Percentiles rank a stretch among this genome's conserved stretches.
These are phyloP conservation scores for Heloderma charlesbogerti DNA, from an alignment of 2,113 vertebrate species.

Conservation along the genomic window DNA sequence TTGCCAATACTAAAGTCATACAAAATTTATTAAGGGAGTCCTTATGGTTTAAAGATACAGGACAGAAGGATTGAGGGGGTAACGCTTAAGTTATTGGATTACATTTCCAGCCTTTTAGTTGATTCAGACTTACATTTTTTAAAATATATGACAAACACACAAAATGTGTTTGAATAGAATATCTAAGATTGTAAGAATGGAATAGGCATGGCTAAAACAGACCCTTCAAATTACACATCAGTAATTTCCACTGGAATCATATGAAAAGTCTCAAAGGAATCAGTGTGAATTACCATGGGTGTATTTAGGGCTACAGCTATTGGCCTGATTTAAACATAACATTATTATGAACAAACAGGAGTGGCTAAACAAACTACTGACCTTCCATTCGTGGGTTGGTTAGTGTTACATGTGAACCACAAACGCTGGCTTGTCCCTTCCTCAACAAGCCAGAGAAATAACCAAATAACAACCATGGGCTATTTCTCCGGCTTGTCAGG, in stretches of 20 bases:
- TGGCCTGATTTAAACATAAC: neutral
- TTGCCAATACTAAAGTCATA: slow-evolving; percentile 1
- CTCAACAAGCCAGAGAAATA: too few relatives aligned
- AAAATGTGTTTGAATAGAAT: slow-evolving; percentile 30
- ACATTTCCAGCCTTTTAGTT: too few relatives aligned
- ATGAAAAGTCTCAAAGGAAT: neutral
- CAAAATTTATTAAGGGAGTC: slow-evolving; percentile 30
- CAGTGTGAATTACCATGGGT: neutral
- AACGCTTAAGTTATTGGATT: neutral
- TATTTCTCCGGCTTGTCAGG: too few relatives aligned
- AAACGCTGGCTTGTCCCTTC: too few relatives aligned
- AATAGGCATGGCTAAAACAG: neutral
- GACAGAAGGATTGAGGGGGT: neutral
- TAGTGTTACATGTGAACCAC: too few relatives aligned
- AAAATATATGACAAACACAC: slow-evolving; percentile 7
- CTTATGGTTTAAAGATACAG: neutral
- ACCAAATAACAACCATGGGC: too few relatives aligned
- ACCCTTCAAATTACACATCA: neutral
- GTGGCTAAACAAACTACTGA: too few relatives aligned
- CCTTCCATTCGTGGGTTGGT: too few relatives aligned
- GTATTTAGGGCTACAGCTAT: neutral
- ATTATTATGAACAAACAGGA: too few relatives aligned
- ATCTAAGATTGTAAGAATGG: too few relatives aligned
- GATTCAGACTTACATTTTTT: neutral
- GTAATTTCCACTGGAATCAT: neutral